A percentile compares a stretch with the other conserved stretches of the same genome.
phyloP scores from a whole-genome alignment of 1,140 invertebrate species.

The Drosophila elegans region DNA sequence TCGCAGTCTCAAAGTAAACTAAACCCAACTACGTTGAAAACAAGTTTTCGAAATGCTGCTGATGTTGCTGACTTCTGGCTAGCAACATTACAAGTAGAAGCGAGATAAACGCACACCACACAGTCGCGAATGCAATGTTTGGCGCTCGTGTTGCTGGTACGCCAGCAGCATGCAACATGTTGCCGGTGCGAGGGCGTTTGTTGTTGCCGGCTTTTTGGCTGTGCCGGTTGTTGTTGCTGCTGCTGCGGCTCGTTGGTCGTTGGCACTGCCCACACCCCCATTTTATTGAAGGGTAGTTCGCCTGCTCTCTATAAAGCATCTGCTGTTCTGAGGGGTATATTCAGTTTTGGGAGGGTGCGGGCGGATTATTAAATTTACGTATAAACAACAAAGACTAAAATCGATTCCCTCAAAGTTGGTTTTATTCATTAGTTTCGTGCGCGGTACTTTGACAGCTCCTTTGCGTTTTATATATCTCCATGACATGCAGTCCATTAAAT shows the following conservation, averaged over 20 bases:
- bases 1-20: conserved; percentile 77
- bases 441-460: background rate
- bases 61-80: conserved; percentile 24
- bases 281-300: conserved; percentile 64
- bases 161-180: conserved; percentile 17
- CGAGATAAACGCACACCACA: conserved; percentile 59
- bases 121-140: conserved; percentile 1
- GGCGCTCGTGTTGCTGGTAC: conserved; percentile 3
- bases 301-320: conserved; percentile 17
- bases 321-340: conserved; percentile 30
- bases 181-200: conserved; percentile 31
- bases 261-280: conserved; percentile 38
- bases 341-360: conserved; percentile 8
- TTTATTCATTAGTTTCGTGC: conserved; percentile 32
- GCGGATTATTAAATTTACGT: conserved; percentile 22
- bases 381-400: conserved; percentile 15
- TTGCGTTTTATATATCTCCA: background rate
- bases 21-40: conserved; percentile 80
- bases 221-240: conserved; percentile 26
- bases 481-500: background rate
- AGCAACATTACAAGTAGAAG: conserved; percentile 60
- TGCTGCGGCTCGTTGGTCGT: conserved; percentile 46
- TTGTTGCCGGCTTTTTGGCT: conserved; percentile 78
- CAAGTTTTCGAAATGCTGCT: conserved; percentile 61
- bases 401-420: conserved; percentile 26